These are phyloP conservation scores for Erebia aethiops DNA, from an alignment of 2,888 invertebrate genomes.

Conservation along the genomic window DNA sequence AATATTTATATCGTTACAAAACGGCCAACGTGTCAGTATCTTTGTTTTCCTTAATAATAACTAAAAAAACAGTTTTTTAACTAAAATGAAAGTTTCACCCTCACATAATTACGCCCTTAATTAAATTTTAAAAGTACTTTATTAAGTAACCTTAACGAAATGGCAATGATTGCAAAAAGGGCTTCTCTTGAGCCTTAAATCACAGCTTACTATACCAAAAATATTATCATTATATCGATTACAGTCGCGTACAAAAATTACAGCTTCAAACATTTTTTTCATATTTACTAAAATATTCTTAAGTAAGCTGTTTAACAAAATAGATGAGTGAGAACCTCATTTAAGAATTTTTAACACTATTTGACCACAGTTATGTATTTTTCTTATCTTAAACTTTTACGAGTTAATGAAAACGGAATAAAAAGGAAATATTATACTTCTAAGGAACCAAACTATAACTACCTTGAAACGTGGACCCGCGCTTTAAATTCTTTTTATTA, in stretches of 20 bases:
- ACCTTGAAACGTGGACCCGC: constrained; percentile 14
- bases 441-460: background rate
- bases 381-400: background rate
- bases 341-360: background rate
- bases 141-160: constrained; percentile 64
- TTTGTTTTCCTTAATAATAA: constrained; percentile 29
- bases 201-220: constrained; percentile 27
- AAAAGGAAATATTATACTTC: background rate
- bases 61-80: constrained; percentile 12
- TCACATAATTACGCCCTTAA: constrained; percentile 42
- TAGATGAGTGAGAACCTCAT: background rate
- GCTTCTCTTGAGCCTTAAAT: constrained; percentile 20
- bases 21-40: constrained; percentile 21
- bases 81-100: constrained; percentile 59
- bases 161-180: constrained; percentile 61
- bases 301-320: background rate
- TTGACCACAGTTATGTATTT: background rate
- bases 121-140: constrained; percentile 45
- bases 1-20: constrained; percentile 19
- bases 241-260: background rate
- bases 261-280: too few species aligned
- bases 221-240: constrained; percentile 1
- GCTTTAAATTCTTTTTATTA: background rate
- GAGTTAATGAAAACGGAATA: background rate
- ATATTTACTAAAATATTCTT: background rate